A percentile compares a stretch with the other conserved stretches of the same genome.
Evolutionary conservation across 2,888 invertebrate genomes (phyloP).

Genomic region (Diarsia rubi): DNA sequence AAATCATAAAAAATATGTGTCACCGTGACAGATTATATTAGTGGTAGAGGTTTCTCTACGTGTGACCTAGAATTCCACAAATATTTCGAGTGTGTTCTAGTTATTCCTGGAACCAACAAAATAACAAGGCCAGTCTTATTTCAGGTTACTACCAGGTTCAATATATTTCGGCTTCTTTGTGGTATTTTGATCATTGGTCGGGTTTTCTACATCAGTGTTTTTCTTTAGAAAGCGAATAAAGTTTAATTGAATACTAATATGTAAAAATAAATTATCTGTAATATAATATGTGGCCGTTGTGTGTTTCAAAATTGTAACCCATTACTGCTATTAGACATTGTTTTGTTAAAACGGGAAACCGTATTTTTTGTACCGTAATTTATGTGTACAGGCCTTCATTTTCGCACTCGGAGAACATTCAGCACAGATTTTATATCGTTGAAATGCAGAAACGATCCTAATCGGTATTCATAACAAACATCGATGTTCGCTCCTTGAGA

Average conservation of each 20-base stretch:
- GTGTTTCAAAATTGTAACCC: not conserved
- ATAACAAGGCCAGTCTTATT: not conserved
- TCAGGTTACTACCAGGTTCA: not conserved
- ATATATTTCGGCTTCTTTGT: not conserved
- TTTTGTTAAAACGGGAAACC: not conserved
- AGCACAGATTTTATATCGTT: slow-evolving; percentile 20
- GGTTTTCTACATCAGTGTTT: not conserved
- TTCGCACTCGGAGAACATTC: slow-evolving; percentile 2
- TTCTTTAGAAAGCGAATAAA: not conserved
- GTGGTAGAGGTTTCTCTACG: not conserved
- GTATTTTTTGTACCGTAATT: not conserved
- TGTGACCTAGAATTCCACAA: slow-evolving; percentile 10
- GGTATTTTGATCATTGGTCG: not conserved
- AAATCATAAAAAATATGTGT: slow-evolving; percentile 28
- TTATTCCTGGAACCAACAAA: not conserved
- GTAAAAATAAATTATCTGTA: not conserved
- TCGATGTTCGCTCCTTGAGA: not conserved
- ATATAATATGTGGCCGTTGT: not conserved
- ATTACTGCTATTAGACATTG: not conserved
- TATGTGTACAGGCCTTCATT: not conserved
- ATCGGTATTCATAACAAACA: not conserved
- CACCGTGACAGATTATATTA: not conserved
- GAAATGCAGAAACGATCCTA: not conserved
- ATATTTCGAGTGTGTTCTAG: not conserved
- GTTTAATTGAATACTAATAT: not conserved